Evolutionary conservation across 2,888 invertebrate genomes (phyloP).

Genomic region (Melanostoma mellinum): DNA sequence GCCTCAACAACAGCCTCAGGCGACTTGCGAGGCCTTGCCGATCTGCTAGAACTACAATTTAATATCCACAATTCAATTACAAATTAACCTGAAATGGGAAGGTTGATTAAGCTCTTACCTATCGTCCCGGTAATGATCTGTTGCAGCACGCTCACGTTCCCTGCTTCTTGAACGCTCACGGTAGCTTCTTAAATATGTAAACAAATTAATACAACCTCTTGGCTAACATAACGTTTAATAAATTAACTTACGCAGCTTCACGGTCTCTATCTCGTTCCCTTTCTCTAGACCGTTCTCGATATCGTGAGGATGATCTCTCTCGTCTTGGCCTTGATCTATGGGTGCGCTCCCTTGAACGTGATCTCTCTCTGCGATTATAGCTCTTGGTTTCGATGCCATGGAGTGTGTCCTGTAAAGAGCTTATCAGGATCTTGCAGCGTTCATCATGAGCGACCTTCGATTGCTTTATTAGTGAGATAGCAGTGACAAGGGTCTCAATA

Average conservation of each 20-base stretch:
- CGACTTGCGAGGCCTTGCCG: conserved; percentile 83
- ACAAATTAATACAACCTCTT: conserved; percentile 78
- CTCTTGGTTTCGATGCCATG: conserved; percentile 99
- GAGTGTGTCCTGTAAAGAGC: conserved; percentile 97
- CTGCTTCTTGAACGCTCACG: conserved; percentile 90
- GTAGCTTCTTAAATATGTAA: conserved; percentile 82
- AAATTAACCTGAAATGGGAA: background rate
- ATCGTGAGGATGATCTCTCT: conserved; percentile 84
- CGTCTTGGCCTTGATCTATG: conserved; percentile 82
- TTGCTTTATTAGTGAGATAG: conserved; percentile 98
- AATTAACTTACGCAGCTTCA: conserved; percentile 84
- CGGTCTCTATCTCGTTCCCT: conserved; percentile 84
- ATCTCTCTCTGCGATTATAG: conserved; percentile 90
- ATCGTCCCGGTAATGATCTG: conserved; percentile 81
- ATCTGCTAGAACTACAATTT: conserved; percentile 79
- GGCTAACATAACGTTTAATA: background rate
- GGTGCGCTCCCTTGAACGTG: conserved; percentile 82
- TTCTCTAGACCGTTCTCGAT: conserved; percentile 88
- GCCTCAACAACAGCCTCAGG: conserved; percentile 82
- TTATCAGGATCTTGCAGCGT: conserved; percentile 98
- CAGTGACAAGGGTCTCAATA: conserved; percentile 98
- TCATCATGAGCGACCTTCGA: conserved; percentile 94
- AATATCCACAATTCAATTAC: conserved; percentile 40
- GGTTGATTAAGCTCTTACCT: conserved; percentile 75
- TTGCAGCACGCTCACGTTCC: conserved; percentile 83